phyloP scores from a whole-genome alignment of 2,113 vertebrate genomes.

The Paedocypris sp. region DNA sequence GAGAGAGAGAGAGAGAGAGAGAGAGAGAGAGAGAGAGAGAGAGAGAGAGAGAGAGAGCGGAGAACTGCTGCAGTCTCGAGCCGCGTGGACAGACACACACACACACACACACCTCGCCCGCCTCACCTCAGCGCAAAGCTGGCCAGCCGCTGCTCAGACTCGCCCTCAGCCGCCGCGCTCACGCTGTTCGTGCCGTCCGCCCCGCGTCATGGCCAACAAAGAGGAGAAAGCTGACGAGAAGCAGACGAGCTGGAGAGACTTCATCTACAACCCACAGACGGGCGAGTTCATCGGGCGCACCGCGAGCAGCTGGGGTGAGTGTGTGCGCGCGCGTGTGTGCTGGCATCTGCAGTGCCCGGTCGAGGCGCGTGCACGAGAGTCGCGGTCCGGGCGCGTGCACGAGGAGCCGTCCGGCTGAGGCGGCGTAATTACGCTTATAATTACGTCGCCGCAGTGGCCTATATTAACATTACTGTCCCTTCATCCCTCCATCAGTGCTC shows the following conservation, averaged over 20 bases:
- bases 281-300: constrained; percentile 78
- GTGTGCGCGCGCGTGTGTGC: no score
- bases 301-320: constrained; percentile 75
- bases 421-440: no score
- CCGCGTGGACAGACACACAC: constrained; percentile 20
- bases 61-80: constrained; percentile 22
- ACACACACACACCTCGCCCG: constrained; percentile 17
- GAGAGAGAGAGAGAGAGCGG: not conserved
- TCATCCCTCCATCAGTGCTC: no score
- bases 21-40: no score
- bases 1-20: no score
- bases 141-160: not conserved
- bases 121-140: not conserved
- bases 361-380: no score
- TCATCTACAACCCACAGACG: constrained; percentile 72
- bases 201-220: constrained; percentile 60
- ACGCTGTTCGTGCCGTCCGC: not conserved
- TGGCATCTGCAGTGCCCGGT: no score
- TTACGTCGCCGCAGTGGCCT: no score
- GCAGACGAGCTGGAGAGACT: constrained; percentile 66
- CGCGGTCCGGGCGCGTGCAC: no score
- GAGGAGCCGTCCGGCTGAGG: no score
- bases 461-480: no score
- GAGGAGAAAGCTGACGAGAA: constrained; percentile 58
- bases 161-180: not conserved